A percentile compares a stretch with the other conserved stretches of the same genome.
phyloP scores from a whole-genome alignment of 2,888 invertebrate species.

The Eupithecia dodoneata region DNA sequence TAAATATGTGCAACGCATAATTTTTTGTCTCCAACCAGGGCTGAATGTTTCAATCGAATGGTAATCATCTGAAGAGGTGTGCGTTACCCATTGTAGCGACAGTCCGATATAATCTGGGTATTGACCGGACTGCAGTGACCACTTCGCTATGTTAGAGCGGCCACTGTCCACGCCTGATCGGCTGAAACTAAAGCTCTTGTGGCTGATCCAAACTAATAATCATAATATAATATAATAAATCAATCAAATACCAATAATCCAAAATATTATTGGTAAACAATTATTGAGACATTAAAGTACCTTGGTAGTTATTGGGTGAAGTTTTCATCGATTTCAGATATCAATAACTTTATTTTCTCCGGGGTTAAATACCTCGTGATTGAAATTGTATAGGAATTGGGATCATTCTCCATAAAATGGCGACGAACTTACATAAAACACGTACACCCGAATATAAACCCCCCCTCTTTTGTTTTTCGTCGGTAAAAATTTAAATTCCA shows the following conservation, averaged over 20 bases:
- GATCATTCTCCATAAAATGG: no score
- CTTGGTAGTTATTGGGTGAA: no score
- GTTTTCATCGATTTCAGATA: no score
- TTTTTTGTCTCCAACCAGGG: not conserved
- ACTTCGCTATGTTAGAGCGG: not conserved
- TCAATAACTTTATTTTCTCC: no score
- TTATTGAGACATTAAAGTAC: not conserved
- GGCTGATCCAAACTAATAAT: not conserved
- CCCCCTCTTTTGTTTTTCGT: no score
- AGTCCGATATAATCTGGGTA: not conserved
- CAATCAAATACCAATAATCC: no score
- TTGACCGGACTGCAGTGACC: not conserved
- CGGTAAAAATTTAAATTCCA: no score
- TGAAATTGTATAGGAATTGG: no score
- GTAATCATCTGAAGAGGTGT: not conserved
- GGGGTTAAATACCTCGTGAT: no score
- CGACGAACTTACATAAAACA: no score
- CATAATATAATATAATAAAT: no score
- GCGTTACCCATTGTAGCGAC: not conserved
- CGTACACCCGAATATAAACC: no score
- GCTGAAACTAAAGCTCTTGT: constrained; percentile 4
- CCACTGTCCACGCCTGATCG: not conserved
- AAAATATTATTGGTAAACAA: not conserved
- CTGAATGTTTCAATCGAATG: not conserved
- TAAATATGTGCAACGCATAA: not conserved